Evolutionary conservation across 2,888 invertebrate genomes (phyloP), one percentile per base, ranked within the genome.

Genomic region (Gryllus longicercus): DNA sequence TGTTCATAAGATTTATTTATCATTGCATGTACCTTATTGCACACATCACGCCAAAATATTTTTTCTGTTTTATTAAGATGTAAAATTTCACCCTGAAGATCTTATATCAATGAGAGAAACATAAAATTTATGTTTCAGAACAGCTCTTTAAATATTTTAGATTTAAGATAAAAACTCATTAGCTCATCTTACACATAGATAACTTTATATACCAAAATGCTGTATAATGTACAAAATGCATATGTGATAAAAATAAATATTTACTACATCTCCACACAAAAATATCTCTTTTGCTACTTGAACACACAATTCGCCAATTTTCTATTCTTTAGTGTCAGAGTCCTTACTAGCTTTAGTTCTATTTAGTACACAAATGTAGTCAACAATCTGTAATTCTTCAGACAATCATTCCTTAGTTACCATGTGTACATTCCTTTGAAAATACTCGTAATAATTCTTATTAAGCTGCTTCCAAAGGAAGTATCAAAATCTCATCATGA

Each of bases 181-280:
- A 63, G 63, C 63, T 63, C 63, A 63, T 63, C 63, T 63, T 63
- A 63, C 63, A 63, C 63, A 14, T 63, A 63, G 63, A 63, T 63
- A 38, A 63, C 63, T 63, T 63, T 63, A 63, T 63, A 63, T 63
- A 63, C 63, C 16, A 63, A 18, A n/a, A 63, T 63, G 63, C 63
- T 63, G 63, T 63, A 63, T 18, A 18, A 63, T 63, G 63, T 63
- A 63, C 63, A 63, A 63, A 63, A 63, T 63, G n/a, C 63, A 63
- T 63, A 63, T 63, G 63, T 63, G 63, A 63, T 63, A 63, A 14
- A 63, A 63, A 63, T 63, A 63, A 63, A 63, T 18, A 63, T 63
- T 63, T 63, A 63, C 63, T 63, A 63, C n/a, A 63, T 63, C 63
- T 63, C 63, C 63, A 63, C n/a, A 18, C 63, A 14, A 63, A 63